A percentile compares a stretch with the other conserved stretches of the same genome.
Conservation (phyloP, 2,888 invertebrate genomes). For the Bhutanitis thaidina region DNA sequence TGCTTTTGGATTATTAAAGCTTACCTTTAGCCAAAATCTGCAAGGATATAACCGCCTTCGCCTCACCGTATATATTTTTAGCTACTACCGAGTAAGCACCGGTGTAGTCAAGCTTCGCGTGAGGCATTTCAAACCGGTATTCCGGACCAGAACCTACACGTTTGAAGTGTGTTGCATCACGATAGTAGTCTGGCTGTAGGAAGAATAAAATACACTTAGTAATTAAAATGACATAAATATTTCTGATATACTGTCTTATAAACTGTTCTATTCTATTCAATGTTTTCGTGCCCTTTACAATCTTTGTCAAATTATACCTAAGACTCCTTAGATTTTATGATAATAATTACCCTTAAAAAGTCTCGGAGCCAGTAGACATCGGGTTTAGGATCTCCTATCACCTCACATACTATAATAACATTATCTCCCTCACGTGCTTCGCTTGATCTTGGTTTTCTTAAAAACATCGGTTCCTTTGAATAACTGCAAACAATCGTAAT, state of each 20-base stretch:
- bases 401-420: constrained; percentile 92
- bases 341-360: constrained; percentile 85
- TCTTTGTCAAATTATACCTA: too few species aligned
- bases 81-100: constrained; percentile 93
- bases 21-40: constrained; percentile 91
- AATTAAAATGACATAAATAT: too few species aligned
- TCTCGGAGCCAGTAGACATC: constrained; percentile 93
- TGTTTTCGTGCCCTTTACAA: too few species aligned
- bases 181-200: constrained; percentile 90
- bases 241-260: too few species aligned
- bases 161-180: constrained; percentile 90
- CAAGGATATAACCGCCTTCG: constrained; percentile 91
- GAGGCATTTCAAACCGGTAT: constrained; percentile 91
- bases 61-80: constrained; percentile 89
- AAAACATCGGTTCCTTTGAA: constrained; percentile 90
- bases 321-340: background rate
- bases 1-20: background rate
- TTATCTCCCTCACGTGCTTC: constrained; percentile 92
- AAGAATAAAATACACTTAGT: background rate
- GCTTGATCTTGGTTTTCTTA: constrained; percentile 89
- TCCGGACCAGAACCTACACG: constrained; percentile 87
- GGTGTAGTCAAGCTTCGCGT: constrained; percentile 91
- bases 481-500: constrained; percentile 73
- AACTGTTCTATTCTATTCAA: too few species aligned
- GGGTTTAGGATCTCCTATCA: constrained; percentile 93